Base-by-base conservation (phyloP, 2,113 vertebrate species). In the Burhinus bistriatus region DNA sequence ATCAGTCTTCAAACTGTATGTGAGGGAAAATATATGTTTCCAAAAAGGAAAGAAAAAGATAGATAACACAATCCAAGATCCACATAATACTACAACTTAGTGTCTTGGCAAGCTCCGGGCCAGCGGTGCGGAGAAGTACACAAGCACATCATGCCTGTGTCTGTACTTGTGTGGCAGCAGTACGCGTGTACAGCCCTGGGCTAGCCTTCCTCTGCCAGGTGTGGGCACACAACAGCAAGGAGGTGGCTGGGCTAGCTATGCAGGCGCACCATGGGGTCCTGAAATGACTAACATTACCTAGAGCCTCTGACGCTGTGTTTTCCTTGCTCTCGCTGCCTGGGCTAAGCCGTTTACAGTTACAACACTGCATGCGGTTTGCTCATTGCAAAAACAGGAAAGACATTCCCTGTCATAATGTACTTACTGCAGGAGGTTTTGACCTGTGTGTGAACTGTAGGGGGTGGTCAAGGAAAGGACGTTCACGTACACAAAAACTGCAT, bases 291-390 rank as follows among this genome's bases (percentile, higher is more conserved):
- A 30, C 23, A 18, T 76, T 47, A 51, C 47, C 29, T 29, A 34
- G 15, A 82, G 15, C n/a, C 38, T 17, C 13, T 26, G 54, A 15
- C 0, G 1, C 30, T 64, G 15, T 27, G 18, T 30, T 75, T 81
- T 42, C 22, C 44, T 45, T 36, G 8, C 52, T 51, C 7, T 51
- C 5, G 1, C 47, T 87, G 40, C 55, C 69, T 21, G 30, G 36
- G 30, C 44, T 73, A 58, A 57, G 30, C 22, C 11, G 1, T 75
- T 90, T 62, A 26, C 19, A 26, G 15, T 47, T 51, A 58, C n/a
- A 62, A 12, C 42, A 17, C 23, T 0, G 3, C 3, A 0, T 42
- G 20, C 1, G 2, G 29, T 52, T 57, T 81, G 32, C n/a, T 87
- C 26, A 13, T 17, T 59, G 45, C 4, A 62, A 73, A 36, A 72